These are phyloP conservation scores for Lasius fuliginosus DNA, from an alignment of 2,888 invertebrate species.

Conservation along the genomic window DNA sequence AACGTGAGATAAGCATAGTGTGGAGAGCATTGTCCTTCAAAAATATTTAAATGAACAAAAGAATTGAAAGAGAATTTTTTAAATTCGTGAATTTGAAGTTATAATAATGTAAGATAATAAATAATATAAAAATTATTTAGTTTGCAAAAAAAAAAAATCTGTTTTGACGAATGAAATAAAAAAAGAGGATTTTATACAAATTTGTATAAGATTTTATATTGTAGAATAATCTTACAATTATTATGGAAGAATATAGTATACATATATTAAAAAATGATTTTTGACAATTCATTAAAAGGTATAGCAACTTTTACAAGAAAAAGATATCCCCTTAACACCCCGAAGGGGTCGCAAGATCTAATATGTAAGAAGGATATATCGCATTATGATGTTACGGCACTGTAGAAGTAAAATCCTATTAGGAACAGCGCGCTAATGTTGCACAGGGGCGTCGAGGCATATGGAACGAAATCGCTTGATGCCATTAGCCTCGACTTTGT, in stretches of 20 bases:
- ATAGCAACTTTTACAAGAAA: neutral
- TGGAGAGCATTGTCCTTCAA: neutral
- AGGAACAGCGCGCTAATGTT: constrained; percentile 75
- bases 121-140: neutral
- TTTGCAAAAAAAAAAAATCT: too few relatives aligned
- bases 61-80: neutral
- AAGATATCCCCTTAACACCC: neutral
- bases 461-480: constrained; percentile 84
- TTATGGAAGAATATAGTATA: neutral
- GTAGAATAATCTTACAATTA: neutral
- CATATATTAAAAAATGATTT: neutral
- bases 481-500: constrained; percentile 85
- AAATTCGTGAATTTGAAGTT: neutral
- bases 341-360: neutral
- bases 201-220: neutral
- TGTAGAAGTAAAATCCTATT: constrained; percentile 68
- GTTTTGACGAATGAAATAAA: neutral
- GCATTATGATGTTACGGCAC: constrained; percentile 50
- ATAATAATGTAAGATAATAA: neutral
- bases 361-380: constrained; percentile 7
- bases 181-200: neutral
- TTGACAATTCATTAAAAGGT: neutral
- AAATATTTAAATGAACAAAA: neutral
- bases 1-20: neutral
- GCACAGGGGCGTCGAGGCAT: constrained; percentile 71